These are phyloP conservation scores for Ivindomyrus marchei DNA, from an alignment of 2,113 vertebrate genomes.

Conservation along the genomic window DNA sequence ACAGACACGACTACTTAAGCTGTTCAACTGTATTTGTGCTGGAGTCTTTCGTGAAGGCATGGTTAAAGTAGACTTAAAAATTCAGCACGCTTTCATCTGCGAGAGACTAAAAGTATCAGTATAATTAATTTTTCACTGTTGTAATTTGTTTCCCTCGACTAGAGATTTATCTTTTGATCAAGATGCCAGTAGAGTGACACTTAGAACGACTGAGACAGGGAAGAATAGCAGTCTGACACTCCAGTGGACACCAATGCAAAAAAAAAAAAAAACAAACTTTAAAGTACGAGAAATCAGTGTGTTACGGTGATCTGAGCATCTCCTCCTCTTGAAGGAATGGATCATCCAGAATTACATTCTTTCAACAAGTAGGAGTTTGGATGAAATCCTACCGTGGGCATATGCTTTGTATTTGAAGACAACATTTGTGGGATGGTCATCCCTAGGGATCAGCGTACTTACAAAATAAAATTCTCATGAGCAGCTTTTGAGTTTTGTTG, in stretches of 20 bases:
- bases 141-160: background rate
- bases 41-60: background rate
- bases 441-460: background rate
- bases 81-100: background rate
- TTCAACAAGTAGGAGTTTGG: background rate
- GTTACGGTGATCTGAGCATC: background rate
- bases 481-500: background rate
- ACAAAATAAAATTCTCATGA: background rate
- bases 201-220: background rate
- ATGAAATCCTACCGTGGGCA: background rate
- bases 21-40: background rate
- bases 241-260: background rate
- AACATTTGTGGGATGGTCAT: background rate
- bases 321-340: background rate
- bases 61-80: background rate
- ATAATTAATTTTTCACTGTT: background rate
- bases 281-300: background rate
- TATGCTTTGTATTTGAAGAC: background rate
- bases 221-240: background rate
- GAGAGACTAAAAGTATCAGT: background rate
- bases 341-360: background rate
- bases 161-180: background rate
- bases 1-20: background rate
- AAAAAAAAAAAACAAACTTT: background rate
- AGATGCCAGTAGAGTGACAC: background rate